Base-by-base conservation (phyloP, 1,140 invertebrate species). In the Hetaerina americana region DNA sequence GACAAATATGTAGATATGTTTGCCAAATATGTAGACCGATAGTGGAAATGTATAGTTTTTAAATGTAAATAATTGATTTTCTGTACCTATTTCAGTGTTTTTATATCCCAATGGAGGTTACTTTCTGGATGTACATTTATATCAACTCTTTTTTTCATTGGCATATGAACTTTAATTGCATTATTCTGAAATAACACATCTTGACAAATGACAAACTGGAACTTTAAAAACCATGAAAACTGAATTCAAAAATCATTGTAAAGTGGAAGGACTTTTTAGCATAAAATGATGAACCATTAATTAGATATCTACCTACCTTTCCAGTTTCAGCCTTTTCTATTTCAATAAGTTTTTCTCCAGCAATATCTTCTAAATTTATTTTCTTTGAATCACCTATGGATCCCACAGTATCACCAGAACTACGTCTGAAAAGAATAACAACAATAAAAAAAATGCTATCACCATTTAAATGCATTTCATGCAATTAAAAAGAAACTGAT, bases 261-360 rank as follows among this genome's bases (percentile, higher is more conserved):
- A 6, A 40, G 18, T 18, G 18, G 6, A 40, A 40, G 18, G 6
- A 8, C 18, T 40, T 18, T 40, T 40, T 8, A 40, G 31, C 18
- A 40, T 18, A 40, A 40, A 26, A 6, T 18, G 6, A 40, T 8
- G 6, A 6, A 40, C 31, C 6, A 40, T 8, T 40, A 8, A 8
- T 40, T 25, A 49, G 24, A 71, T 26, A 73, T 27, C 29, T 31
- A 84, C 86, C 87, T 82, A 94, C 94, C 80, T 92, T 92, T 75
- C 94, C 94, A 6, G 92, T 96, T 87, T 96, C 92, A 0, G 92
- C 82, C 81, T 94, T 95, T 79, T 97, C 94, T 1, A 83, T 84
- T 82, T 96, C 92, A 76, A 96, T 95, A 1, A 96, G 82, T 82
- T 95, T 92, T 76, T 90, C 85, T 26, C 85, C 85, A 24, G 77